Percentiles rank a stretch among this genome's conserved stretches.
Conservation (phyloP, 2,888 invertebrate genomes). For the Yponomeuta evonymella region DNA sequence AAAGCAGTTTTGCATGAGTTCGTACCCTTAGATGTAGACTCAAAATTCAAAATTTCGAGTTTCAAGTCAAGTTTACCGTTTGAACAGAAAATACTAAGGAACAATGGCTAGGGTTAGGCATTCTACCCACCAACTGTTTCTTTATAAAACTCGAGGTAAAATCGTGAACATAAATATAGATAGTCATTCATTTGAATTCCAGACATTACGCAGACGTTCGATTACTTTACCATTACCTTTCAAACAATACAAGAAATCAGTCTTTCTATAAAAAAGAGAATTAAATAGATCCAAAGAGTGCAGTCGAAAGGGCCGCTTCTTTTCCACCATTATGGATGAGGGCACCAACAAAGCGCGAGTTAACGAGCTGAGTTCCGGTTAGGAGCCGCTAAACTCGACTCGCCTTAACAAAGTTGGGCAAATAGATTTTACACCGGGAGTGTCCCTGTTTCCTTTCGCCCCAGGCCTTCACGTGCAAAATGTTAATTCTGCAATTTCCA, state of each 20-base stretch:
- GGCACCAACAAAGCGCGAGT: slow-evolving; percentile 29
- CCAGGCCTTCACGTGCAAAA: slow-evolving; percentile 21
- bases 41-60: too few relatives aligned
- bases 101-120: too few relatives aligned
- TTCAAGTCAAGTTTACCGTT: too few relatives aligned
- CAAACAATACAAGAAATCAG: background rate
- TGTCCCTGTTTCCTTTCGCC: slow-evolving; percentile 30
- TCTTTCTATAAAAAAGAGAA: background rate
- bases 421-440: slow-evolving; percentile 43
- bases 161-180: too few relatives aligned
- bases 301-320: background rate
- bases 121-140: too few relatives aligned
- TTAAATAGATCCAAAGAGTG: background rate
- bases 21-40: too few relatives aligned
- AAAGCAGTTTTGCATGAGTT: too few relatives aligned
- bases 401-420: slow-evolving; percentile 40
- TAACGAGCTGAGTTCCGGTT: slow-evolving; percentile 38
- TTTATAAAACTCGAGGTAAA: too few relatives aligned
- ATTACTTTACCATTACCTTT: background rate
- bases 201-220: background rate
- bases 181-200: background rate
- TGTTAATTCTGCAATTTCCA: slow-evolving; percentile 33
- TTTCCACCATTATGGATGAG: background rate
- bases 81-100: too few relatives aligned
- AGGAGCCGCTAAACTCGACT: slow-evolving; percentile 34